Conservation (phyloP, 2,888 invertebrate genomes). For the Diaphora mendica region DNA sequence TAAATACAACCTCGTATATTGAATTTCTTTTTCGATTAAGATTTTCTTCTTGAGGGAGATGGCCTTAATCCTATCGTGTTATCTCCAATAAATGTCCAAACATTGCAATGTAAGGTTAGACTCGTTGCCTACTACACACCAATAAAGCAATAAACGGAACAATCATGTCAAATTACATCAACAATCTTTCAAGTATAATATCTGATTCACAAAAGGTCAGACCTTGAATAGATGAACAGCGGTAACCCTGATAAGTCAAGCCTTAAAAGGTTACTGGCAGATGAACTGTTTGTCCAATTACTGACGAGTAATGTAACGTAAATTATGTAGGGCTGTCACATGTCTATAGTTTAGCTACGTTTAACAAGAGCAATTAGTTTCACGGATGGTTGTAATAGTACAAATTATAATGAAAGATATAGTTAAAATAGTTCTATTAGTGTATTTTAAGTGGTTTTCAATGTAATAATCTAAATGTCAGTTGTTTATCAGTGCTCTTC, state of each 20-base stretch:
- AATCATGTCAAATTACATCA: slow-evolving; percentile 35
- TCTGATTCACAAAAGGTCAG: slow-evolving; percentile 33
- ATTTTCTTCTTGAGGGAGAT: not conserved
- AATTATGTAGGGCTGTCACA: slow-evolving; percentile 9
- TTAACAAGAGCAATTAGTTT: not conserved
- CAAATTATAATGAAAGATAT: not conserved
- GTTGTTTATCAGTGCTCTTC: not conserved
- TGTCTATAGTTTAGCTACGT: not conserved
- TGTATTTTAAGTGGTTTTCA: not conserved
- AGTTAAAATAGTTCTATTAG: not conserved
- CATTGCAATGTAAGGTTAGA: not conserved
- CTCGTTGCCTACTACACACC: not conserved
- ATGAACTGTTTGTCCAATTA: slow-evolving; percentile 36
- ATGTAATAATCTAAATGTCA: not conserved
- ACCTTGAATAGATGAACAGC: slow-evolving; percentile 23
- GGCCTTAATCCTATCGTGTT: not conserved
- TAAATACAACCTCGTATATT: not conserved
- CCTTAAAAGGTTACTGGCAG: slow-evolving; percentile 33
- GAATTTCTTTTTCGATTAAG: not conserved
- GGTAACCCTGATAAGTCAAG: slow-evolving; percentile 26
- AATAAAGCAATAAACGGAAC: not conserved
- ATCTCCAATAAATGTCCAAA: not conserved
- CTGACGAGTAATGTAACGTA: slow-evolving; percentile 24
- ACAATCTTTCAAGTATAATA: slow-evolving; percentile 17
- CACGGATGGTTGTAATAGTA: not conserved